Conservation (phyloP, 2,888 invertebrate genomes). For the Lamellibrachia satsuma region DNA sequence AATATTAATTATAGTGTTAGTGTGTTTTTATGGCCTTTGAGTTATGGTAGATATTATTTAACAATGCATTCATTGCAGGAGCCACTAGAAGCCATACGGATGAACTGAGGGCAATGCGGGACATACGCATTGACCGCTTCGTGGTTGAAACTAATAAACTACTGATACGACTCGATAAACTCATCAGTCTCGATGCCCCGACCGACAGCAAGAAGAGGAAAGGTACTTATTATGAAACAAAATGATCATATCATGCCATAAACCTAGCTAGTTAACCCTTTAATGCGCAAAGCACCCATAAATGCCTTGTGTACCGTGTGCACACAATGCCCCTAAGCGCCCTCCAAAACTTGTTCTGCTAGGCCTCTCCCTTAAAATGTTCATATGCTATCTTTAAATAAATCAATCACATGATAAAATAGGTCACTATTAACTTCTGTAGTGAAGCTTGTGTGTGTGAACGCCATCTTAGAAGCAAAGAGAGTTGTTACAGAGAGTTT, state of each 20-base stretch:
- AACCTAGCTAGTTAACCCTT: neutral
- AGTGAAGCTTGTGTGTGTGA: too few relatives aligned
- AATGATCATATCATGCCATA: neutral
- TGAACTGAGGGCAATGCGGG: constrained; percentile 77
- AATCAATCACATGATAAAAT: too few relatives aligned
- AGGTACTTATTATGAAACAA: constrained; percentile 47
- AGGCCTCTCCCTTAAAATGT: too few relatives aligned
- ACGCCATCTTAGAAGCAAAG: too few relatives aligned
- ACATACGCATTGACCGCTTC: constrained; percentile 82
- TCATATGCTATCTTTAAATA: too few relatives aligned
- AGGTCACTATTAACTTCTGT: too few relatives aligned
- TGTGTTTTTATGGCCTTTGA: neutral
- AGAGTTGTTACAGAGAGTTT: too few relatives aligned
- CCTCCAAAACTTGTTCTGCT: too few relatives aligned
- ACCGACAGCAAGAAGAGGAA: constrained; percentile 64
- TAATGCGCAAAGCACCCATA: too few relatives aligned
- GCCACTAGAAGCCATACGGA: constrained; percentile 75
- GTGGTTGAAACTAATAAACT: constrained; percentile 95
- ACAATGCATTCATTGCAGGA: constrained; percentile 64
- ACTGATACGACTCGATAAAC: constrained; percentile 89
- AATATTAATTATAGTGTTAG: neutral
- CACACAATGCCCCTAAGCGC: too few relatives aligned
- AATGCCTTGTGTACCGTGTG: too few relatives aligned
- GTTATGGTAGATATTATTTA: neutral
- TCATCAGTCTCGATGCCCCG: constrained; percentile 80